These are phyloP conservation scores for Drosophila ironensis DNA, from an alignment of 1,140 invertebrate genomes.

Conservation along the genomic window DNA sequence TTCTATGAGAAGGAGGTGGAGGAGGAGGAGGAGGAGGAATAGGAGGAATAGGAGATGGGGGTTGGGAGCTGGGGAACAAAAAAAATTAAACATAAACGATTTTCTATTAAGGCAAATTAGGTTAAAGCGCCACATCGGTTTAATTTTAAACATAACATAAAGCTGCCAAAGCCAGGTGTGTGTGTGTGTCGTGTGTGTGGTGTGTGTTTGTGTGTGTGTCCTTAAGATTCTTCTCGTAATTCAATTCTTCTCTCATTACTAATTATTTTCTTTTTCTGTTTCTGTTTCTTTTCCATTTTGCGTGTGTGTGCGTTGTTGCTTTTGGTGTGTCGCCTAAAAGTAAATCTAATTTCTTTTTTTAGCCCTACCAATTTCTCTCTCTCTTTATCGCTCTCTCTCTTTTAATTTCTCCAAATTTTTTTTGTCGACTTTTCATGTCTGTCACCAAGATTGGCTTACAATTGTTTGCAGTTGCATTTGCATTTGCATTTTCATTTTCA, in stretches of 20 bases:
- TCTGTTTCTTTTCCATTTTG: no score
- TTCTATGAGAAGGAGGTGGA: no score
- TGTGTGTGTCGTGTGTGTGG: slow-evolving; percentile 28
- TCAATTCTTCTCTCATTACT: neutral
- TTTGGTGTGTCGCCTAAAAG: slow-evolving; percentile 36
- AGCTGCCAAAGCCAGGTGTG: slow-evolving; percentile 55
- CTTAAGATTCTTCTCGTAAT: no score
- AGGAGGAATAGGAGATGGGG: no score
- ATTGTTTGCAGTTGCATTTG: no score
- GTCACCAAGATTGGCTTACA: no score
- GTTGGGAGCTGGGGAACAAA: neutral
- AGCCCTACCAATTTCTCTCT: slow-evolving; percentile 27
- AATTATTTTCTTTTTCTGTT: neutral
- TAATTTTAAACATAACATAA: slow-evolving; percentile 63
- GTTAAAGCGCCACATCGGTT: slow-evolving; percentile 41
- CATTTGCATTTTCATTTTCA: no score
- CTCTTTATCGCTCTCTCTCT: slow-evolving; percentile 21
- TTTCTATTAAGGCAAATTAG: slow-evolving; percentile 73
- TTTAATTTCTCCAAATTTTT: no score
- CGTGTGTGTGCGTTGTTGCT: slow-evolving; percentile 23
- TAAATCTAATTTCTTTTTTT: slow-evolving; percentile 32
- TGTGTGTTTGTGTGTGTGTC: slow-evolving; percentile 32
- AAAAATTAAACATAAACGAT: slow-evolving; percentile 31
- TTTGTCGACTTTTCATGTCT: no score
- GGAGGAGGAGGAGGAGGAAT: neutral